Base-by-base conservation (phyloP, 2,113 vertebrate genomes). In the Alethe castanea region DNA sequence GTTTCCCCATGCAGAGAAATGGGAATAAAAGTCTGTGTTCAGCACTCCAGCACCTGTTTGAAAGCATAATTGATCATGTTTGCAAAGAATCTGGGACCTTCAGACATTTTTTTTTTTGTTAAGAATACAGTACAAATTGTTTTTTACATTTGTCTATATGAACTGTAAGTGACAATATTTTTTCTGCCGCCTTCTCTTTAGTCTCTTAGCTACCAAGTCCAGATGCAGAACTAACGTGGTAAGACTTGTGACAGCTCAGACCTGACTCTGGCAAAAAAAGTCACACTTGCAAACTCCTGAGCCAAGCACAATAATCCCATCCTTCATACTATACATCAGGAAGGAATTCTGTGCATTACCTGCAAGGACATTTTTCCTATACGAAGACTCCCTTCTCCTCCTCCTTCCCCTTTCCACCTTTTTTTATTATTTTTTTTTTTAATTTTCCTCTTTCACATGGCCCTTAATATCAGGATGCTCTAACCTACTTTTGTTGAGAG, bases 401-500 rank as follows among this genome's bases (percentile, higher is more conserved):
- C 70, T 86, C n/a, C 29, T 56, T 24, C 4, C 42, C 13, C 10
- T 20, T 2, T 20, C 40, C 16, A 1, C 0, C 0, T 5, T n/a
- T 14, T 25, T 60, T 40, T 38, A 38, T 16, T 15, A 62, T 18
- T 26, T 25, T 17, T 50, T 40, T 36, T 56, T 54, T 31, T 10
- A 28, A 22, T n/a, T 29, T 47, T 35, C 6, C 18, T 5, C 3
- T 48, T 83, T 54, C 33, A 29, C 13, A 7, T 5, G 20, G 59
- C 45, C 66, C 86, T 95, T 94, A 86, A 60, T 56, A 92, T 73
- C 62, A 66, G 52, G 44, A 87, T 93, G 38, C 44, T 82, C 65
- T 88, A 74, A 87, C 80, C 76, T 90, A 35, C 65, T 96, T 95
- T 94, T 81, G 81, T 92, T 71, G 93, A 88, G 93, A 97, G 81